Evolutionary conservation across 2,113 vertebrate species (phyloP), one percentile per base, ranked within the genome.

Genomic region (Lophochroa leadbeateri): DNA sequence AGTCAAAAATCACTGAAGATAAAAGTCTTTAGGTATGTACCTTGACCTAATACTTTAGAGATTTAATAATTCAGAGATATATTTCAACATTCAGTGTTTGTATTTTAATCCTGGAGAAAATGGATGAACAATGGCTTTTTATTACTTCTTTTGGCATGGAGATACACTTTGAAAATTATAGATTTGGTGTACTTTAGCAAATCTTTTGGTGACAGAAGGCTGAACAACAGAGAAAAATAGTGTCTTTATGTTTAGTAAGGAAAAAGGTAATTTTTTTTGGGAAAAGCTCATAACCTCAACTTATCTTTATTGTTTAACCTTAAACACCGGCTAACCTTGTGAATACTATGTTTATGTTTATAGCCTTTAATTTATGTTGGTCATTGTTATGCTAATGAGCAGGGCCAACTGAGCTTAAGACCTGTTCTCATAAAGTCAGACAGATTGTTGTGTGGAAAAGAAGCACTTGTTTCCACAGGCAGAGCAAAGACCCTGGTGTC

Each of bases 191-290:
- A 19, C 18, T 9, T 11, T 85, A 50, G 7, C 3, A 55, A 67
- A 19, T 41, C 7, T 2, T 82, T 90, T n/a, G 15, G 15, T 33
- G 52, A 82, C 25, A 68, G 50, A 69, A 70, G 5, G 11, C 41
- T 47, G 39, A 74, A 53, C 5, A 85, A 43, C 9, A 52, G 17
- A 49, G 11, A 49, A 76, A 7, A 53, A 50, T 35, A 61, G 43
- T 35, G 9, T 33, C 17, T 71, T 71, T 35, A 25, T 5, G 24
- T 70, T 82, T 76, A 0, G 35, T 29, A n/a, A 58, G 29, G 35
- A 49, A 79, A 81, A 63, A 19, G 0, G 4, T 25, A 21, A 9
- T 24, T 37, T 64, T 39, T 60, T 47, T 4, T 0, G 0, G 2
- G 3, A 29, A 57, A 82, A 69, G 1, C 7, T 70, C 12, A 29